Conservation (phyloP, 2,797 vertebrate genomes). For the Pangasius macronema region DNA sequence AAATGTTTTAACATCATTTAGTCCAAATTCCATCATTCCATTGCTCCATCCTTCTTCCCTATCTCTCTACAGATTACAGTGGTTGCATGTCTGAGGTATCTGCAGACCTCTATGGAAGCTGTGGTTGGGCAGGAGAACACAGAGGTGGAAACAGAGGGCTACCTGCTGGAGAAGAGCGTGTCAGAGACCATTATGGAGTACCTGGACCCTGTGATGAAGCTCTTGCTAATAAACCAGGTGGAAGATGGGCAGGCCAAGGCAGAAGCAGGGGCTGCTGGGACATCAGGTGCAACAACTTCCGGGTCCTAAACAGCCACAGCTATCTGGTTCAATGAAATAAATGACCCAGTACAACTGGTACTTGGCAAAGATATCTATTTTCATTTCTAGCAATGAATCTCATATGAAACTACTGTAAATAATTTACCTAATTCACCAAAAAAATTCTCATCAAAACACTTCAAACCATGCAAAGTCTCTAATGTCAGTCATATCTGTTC, state of each 20-base stretch:
- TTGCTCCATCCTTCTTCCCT: not conserved
- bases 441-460: not conserved
- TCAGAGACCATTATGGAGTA: conserved; percentile 78
- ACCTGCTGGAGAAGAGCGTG: conserved; percentile 81
- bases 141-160: conserved; percentile 83
- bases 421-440: not conserved
- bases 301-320: conserved; percentile 54
- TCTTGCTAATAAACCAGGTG: conserved; percentile 73
- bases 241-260: conserved; percentile 56
- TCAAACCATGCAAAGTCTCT: not conserved
- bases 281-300: conserved; percentile 40
- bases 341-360: conserved; percentile 25
- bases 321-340: conserved; percentile 18
- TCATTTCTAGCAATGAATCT: not conserved
- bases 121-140: conserved; percentile 77
- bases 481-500: not conserved
- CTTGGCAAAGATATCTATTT: not conserved
- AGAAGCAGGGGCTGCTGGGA: conserved; percentile 39
- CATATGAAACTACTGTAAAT: not conserved
- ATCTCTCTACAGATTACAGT: conserved; percentile 69
- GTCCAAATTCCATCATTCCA: not conserved
- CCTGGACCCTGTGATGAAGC: conserved; percentile 65
- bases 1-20: not conserved
- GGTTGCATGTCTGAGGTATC: conserved; percentile 80
- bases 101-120: conserved; percentile 86